phyloP scores from a whole-genome alignment of 2,888 invertebrate genomes.

The Watsonalla cultraria region DNA sequence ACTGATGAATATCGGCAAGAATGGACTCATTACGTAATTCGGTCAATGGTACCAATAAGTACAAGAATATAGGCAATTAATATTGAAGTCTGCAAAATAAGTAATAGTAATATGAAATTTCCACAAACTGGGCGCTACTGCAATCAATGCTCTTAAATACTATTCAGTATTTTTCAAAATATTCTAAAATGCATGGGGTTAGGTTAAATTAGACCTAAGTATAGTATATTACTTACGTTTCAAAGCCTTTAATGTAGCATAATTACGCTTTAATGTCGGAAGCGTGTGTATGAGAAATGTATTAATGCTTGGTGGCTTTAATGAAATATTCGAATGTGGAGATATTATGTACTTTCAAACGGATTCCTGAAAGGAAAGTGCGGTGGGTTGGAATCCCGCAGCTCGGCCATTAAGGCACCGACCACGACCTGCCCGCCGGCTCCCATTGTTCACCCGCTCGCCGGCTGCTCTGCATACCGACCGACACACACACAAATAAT shows the following conservation, averaged over 20 bases:
- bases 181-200: no score
- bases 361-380: slow-evolving; percentile 59
- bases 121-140: no score
- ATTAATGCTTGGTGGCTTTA: not conserved
- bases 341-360: slow-evolving; percentile 42
- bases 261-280: not conserved
- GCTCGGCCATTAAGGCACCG: slow-evolving; percentile 50
- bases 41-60: not conserved
- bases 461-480: slow-evolving; percentile 50
- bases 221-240: not conserved
- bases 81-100: no score
- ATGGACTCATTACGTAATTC: not conserved
- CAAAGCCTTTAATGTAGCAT: not conserved
- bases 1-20: not conserved
- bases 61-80: no score
- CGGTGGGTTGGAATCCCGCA: slow-evolving; percentile 46
- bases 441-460: slow-evolving; percentile 60
- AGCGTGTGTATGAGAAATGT: not conserved
- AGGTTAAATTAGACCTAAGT: not conserved
- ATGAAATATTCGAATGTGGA: not conserved
- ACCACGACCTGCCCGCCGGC: slow-evolving; percentile 56
- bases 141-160: no score
- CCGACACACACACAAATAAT: slow-evolving; percentile 13
- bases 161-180: no score
- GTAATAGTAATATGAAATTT: no score